Evolutionary conservation across 1,140 invertebrate species (phyloP).

Genomic region (Campoletis sonorensis): DNA sequence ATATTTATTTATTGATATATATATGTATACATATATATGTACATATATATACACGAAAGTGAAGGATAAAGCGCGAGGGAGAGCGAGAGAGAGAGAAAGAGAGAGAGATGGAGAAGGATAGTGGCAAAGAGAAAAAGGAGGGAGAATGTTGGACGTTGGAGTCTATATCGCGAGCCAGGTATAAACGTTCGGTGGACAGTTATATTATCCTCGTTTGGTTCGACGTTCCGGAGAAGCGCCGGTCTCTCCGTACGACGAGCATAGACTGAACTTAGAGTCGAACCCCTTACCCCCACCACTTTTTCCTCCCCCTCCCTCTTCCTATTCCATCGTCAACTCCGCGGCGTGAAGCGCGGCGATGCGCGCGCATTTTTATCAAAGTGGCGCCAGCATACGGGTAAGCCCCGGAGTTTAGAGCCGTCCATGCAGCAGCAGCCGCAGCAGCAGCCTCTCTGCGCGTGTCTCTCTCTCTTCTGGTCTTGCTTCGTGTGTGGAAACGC

Average conservation of each 20-base stretch:
- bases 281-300: not conserved
- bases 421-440: not conserved
- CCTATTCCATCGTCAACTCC: not conserved
- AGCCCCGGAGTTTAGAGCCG: not conserved
- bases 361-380: conserved; percentile 46
- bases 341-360: not conserved
- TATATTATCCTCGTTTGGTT: not conserved
- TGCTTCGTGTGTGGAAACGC: not conserved
- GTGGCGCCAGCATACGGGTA: conserved; percentile 60
- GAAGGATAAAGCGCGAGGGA: too few species aligned
- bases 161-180: conserved; percentile 13
- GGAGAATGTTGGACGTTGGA: not conserved
- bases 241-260: conserved; percentile 60
- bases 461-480: not conserved
- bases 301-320: not conserved
- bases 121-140: not conserved
- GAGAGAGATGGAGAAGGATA: not conserved
- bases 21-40: not conserved
- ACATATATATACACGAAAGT: not conserved
- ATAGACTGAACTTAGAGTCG: conserved; percentile 60
- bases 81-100: not conserved
- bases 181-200: not conserved
- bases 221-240: conserved; percentile 44
- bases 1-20: not conserved
- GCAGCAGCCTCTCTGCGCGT: not conserved